Base-by-base conservation (phyloP, 2,797 vertebrate species). In the Pempheris klunzingeri region DNA sequence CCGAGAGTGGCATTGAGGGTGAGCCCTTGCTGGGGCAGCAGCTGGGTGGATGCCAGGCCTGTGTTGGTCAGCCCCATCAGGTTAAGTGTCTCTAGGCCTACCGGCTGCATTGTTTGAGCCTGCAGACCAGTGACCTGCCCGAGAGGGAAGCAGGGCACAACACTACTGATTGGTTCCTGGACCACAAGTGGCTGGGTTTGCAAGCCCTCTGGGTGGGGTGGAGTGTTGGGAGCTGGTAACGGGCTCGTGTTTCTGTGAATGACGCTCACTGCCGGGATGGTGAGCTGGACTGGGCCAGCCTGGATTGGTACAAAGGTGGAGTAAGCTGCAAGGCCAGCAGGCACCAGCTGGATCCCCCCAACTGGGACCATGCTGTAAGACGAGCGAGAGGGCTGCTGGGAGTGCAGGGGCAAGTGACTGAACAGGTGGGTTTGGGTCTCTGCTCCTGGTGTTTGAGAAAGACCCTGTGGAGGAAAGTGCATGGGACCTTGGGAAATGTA, bases 391-490 rank as follows among this genome's bases (percentile, higher is more conserved):
- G 96, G 98, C 86, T 94, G 97, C 90, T 98, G 98, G 0, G 98
- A 99, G 89, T 99, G 98, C 91, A 98, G 88, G 22, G 98, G 98
- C 10, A 99, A 96, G 91, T 99, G 98, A 88, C 98, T 99, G 86
- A 98, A 99, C 79, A 99, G 91, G 83, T 95, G 97, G 5, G 96
- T 96, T 69, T 94, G 95, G 4, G 94, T 85, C 55, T 94, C 87
- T 41, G 92, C 41, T 66, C 95, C 85, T 10, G 86, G 78, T 1
- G 60, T 71, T 26, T 93, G 90, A 0, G 92, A n/a, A 2, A 86
- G 75, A 3, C 89, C 28, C 0, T 86, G 92, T 20, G 80, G 90
- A 0, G 88, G 90, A 55, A 94, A 89, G n/a, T 89, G 89, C 1
- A 90, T 76, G 0, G 74, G 85, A 79, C 91, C 95, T 14, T 95